Evolutionary conservation across 37 sponge, comb jelly and placozoan genomes (phyloP), one percentile per base, ranked within the genome.

Genomic region (Haliclona indistincta): DNA sequence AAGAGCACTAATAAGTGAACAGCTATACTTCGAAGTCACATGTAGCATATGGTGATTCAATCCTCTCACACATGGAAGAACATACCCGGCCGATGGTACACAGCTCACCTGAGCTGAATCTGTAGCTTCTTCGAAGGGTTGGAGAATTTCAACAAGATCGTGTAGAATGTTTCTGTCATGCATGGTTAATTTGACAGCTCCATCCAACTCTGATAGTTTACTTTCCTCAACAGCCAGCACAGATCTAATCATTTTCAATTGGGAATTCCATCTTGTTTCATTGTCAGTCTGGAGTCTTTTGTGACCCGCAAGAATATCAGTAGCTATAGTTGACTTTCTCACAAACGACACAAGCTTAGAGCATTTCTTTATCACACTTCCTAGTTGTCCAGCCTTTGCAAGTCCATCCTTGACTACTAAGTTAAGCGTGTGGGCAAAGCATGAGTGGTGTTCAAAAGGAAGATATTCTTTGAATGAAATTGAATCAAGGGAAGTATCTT

Each of bases 351-450:
- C 66, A 47, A 76, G 2, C 30, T 54, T 39, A 20, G 44, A 29
- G 15, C 32, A 25, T 45, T 76, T 76, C 5, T 36, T 25, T 4
- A 60, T 32, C 3, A 60, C 44, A 37, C 58, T 25, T 38, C 30
- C 20, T 19, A 74, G 29, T 37, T 20, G 26, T 38, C 38, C 7
- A 41, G 63, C 32, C n/a, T 20, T 17, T n/a, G 54, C 55, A 22
- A 74, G 61, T 2, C 75, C 75, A 40, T 74, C 75, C 38, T 68
- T 68, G 5, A 71, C 55, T 13, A 43, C 51, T 28, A 71, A 28
- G 54, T 71, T 53, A 33, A 71, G 41, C 4, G 55, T 42, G 49
- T 71, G 73, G 54, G 73, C 73, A 71, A 71, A 71, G 33, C 73
- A 71, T 25, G 56, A 33, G 3, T 44, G 55, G 26, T 36, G 51